Evolutionary conservation across 2,797 vertebrate species (phyloP).

Genomic region (Gallinago nigripennis): DNA sequence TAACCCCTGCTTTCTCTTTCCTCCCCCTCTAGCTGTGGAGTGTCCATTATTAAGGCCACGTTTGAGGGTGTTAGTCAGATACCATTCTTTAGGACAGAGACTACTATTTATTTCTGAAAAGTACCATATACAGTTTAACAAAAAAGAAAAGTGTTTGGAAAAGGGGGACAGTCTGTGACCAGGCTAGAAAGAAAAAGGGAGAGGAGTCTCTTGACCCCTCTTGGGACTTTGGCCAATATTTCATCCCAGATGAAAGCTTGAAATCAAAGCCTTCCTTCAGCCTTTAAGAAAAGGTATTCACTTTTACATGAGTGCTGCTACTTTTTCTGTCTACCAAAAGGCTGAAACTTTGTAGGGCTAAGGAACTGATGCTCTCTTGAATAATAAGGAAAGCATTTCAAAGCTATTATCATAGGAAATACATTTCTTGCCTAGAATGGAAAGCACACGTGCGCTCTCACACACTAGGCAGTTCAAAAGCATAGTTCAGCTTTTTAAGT

Average conservation of each 20-base stretch:
- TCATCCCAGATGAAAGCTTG: not conserved
- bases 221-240: constrained; percentile 5
- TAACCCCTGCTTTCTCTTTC: not conserved
- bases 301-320: not conserved
- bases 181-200: not conserved
- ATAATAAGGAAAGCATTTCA: not conserved
- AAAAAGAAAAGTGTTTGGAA: not conserved
- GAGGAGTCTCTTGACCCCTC: not conserved
- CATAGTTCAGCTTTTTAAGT: not conserved
- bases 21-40: not conserved
- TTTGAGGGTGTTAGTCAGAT: not conserved
- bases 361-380: not conserved
- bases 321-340: not conserved
- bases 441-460: not conserved
- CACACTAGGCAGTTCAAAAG: not conserved
- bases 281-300: not conserved
- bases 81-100: not conserved
- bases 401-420: not conserved
- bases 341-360: not conserved
- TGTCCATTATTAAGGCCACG: not conserved
- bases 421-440: not conserved
- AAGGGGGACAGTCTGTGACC: not conserved
- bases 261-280: not conserved
- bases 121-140: not conserved
- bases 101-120: constrained; percentile 21